These are phyloP conservation scores for Diorhabda sublineata DNA, from an alignment of 1,140 invertebrate species.

Conservation along the genomic window DNA sequence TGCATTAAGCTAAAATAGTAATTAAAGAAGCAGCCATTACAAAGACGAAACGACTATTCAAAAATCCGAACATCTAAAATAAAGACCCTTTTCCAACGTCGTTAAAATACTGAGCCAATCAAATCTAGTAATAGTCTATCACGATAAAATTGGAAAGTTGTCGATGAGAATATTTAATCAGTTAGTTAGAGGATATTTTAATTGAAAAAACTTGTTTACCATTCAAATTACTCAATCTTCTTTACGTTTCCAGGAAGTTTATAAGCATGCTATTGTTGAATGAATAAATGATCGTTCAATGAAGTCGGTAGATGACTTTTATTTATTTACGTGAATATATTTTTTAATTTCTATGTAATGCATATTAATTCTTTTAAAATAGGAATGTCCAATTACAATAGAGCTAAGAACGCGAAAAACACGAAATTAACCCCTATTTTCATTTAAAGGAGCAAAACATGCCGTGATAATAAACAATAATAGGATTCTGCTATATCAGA, in stretches of 20 bases:
- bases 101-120: not conserved
- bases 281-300: not conserved
- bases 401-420: no score
- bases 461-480: no score
- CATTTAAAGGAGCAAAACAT: no score
- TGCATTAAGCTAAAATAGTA: not conserved
- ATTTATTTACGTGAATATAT: no score
- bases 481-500: no score
- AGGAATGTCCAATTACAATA: no score
- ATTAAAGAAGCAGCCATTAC: not conserved
- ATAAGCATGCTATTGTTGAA: not conserved
- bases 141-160: constrained; percentile 2
- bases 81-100: not conserved
- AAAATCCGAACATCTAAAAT: not conserved
- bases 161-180: not conserved
- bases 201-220: not conserved
- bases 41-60: not conserved
- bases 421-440: no score
- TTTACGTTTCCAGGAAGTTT: not conserved
- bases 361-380: no score
- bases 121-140: constrained; percentile 1
- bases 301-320: not conserved
- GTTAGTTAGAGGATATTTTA: constrained; percentile 1
- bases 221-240: constrained; percentile 3
- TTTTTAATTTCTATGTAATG: no score